Evolutionary conservation across 2,113 vertebrate genomes (phyloP), one percentile per base, ranked within the genome.

Genomic region (Aramus guarauna): DNA sequence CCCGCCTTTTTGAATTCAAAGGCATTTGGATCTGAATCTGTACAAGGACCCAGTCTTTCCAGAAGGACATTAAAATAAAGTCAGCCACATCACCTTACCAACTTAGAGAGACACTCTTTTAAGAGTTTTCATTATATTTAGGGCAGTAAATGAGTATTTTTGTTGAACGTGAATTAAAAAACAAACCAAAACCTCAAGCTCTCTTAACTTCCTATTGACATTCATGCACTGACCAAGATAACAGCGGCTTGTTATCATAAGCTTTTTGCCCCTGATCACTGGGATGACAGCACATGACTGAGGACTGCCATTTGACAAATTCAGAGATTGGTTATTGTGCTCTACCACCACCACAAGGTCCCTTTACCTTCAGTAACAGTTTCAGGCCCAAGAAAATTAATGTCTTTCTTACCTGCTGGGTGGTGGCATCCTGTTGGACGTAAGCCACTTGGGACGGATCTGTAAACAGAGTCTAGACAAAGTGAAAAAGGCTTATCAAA

Each of bases 371-470:
- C 2, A 1, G 9, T 36, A 60, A 53, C 7, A 53, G 27, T 55
- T 62, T 52, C 18, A 64, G 79, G 66, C 63, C 41, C 88, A 68
- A 88, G 48, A 50, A 67, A 79, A 95, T 67, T 9, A 45, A 6
- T 6, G 30, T 56, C 64, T 88, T 95, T 17, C 83, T 96, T 97
- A 99, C 99, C 99, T 99, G 99, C 94, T 99, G 99, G 23, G 99
- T 98, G 58, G 99, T 98, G 30, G 99, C 98, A 97, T 99, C 99
- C 96, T 99, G 99, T 60, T 99, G 99, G 85, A 99, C 99, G 18
- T 99, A 99, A 50, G 99, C 98, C 95, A 99, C 99, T 96, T 99
- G 99, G 78, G 99, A 98, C 60, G 99, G 99, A 96, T 99, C 99
- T 97, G 99, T 98, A 98, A 99, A 99, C 85, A 99, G 99, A 84